Evolutionary conservation across 1,140 invertebrate species (phyloP).

Genomic region (Eurytemora carolleeae): DNA sequence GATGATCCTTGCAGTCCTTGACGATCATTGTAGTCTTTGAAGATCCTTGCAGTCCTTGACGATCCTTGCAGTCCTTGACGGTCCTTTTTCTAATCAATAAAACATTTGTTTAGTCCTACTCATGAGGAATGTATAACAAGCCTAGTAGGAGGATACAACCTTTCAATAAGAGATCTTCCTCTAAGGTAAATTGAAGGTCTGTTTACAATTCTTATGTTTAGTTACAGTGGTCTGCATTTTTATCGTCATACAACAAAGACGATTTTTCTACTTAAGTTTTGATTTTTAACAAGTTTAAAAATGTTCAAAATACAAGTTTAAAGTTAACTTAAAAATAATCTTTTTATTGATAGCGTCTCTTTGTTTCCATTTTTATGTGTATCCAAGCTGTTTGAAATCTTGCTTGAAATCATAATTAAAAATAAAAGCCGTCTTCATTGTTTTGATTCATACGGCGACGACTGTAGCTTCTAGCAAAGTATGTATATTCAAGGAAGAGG

Average conservation of each 20-base stretch:
- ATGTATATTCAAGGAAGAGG: no score
- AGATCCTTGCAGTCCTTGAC: not conserved
- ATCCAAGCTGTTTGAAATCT: no score
- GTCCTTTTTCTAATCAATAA: no score
- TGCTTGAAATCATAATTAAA: no score
- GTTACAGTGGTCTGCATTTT: not conserved
- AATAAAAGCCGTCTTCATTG: no score
- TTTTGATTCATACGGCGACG: no score
- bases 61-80: not conserved
- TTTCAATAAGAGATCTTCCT: not conserved
- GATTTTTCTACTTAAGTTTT: not conserved
- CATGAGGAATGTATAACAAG: not conserved
- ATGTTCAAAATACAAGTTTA: not conserved
- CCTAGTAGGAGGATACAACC: not conserved
- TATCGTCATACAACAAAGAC: not conserved
- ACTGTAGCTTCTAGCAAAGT: no score
- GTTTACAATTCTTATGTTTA: no score
- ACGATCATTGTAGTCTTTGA: no score
- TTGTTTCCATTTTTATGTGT: not conserved
- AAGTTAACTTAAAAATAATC: not conserved
- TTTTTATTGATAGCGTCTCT: not conserved
- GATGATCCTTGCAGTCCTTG: not conserved
- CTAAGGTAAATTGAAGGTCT: no score
- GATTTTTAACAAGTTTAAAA: not conserved
- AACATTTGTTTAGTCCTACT: not conserved